Evolutionary conservation across 1,140 invertebrate genomes (phyloP).

Genomic region (Drosophila persimilis): DNA sequence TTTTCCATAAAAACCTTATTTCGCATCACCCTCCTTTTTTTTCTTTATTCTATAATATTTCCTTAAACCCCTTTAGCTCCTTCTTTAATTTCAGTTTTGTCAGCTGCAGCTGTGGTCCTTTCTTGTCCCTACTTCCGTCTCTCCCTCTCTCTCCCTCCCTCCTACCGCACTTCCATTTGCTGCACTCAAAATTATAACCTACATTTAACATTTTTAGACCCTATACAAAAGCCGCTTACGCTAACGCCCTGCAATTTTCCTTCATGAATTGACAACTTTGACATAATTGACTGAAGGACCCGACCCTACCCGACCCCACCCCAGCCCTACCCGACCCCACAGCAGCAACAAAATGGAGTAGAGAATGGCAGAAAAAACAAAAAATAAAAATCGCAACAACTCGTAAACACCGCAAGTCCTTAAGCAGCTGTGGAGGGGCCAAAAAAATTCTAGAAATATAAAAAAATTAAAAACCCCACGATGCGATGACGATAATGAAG

Average conservation of each 20-base stretch:
- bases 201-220: constrained; percentile 65
- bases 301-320: constrained; percentile 23
- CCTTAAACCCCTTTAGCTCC: constrained; percentile 6
- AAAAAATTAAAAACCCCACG: constrained; percentile 53
- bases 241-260: constrained; percentile 62
- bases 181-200: constrained; percentile 67
- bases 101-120: constrained; percentile 13
- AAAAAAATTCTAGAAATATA: constrained; percentile 17
- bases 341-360: too few species aligned
- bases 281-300: constrained; percentile 71
- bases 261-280: constrained; percentile 76
- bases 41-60: constrained; percentile 7
- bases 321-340: constrained; percentile 12
- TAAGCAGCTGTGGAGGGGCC: constrained; percentile 35
- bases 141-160: neutral
- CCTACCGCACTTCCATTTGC: constrained; percentile 4
- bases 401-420: constrained; percentile 75
- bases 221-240: constrained; percentile 59
- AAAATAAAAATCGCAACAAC: constrained; percentile 68
- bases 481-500: constrained; percentile 49
- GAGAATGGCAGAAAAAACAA: constrained; percentile 24
- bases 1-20: constrained; percentile 16
- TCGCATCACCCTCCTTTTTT: neutral
- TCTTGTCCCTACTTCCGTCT: neutral
- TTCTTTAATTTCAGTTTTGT: constrained; percentile 24